These are phyloP conservation scores for Caenorhabditis macrosperma DNA, from an alignment of 2,888 invertebrate genomes.

Conservation along the genomic window DNA sequence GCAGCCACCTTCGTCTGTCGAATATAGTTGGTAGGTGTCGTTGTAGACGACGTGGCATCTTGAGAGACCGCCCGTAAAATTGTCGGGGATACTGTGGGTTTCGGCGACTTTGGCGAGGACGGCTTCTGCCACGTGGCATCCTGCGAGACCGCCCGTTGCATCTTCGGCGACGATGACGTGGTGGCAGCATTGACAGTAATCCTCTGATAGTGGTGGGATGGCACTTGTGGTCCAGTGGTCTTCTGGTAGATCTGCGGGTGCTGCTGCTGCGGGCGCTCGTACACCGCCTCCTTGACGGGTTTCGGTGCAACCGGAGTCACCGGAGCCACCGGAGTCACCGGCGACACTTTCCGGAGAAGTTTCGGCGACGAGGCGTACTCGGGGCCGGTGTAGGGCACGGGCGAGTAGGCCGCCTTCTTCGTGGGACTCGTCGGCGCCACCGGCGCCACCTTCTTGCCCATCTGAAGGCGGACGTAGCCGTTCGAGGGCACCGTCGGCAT, in stretches of 20 bases:
- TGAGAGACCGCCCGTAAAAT: too few species aligned
- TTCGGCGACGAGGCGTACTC: slow-evolving; percentile 46
- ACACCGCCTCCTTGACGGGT: slow-evolving; percentile 23
- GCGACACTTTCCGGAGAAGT: slow-evolving; percentile 14
- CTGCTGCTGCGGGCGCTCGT: slow-evolving; percentile 22
- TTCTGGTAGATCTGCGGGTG: slow-evolving; percentile 32
- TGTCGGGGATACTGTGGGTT: too few species aligned
- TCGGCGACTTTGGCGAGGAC: too few species aligned
- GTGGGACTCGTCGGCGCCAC: slow-evolving; percentile 11
- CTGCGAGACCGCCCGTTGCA: background rate
- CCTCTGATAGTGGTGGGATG: background rate
- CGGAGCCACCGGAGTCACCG: background rate
- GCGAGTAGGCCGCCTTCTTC: background rate
- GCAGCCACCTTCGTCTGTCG: too few species aligned
- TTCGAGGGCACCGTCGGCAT: slow-evolving; percentile 27
- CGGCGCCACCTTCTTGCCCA: background rate
- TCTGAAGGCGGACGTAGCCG: slow-evolving; percentile 39
- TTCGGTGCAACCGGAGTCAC: background rate
- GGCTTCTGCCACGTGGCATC: background rate
- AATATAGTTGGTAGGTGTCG: too few species aligned
- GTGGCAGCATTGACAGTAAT: background rate
- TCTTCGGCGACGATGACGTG: background rate
- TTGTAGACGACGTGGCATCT: too few species aligned
- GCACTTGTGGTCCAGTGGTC: background rate
- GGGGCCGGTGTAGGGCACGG: slow-evolving; percentile 14